These are phyloP conservation scores for Bothrops alternatus DNA, from an alignment of 2,797 vertebrate genomes.

Conservation along the genomic window DNA sequence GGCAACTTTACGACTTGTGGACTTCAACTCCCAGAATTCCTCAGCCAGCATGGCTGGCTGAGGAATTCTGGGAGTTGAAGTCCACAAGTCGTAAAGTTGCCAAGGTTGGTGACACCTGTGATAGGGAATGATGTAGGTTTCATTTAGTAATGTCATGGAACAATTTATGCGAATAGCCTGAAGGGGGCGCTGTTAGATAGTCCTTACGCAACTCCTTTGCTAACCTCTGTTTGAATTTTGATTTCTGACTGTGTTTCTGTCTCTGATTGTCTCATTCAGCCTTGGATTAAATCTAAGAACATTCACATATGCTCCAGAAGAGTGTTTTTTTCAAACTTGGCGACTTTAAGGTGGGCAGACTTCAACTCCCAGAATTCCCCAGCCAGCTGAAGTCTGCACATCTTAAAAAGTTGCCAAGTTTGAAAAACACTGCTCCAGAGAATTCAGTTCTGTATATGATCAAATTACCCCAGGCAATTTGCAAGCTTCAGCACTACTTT, in stretches of 20 bases:
- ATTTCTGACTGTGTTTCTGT: background rate
- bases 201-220: background rate
- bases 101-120: too few relatives aligned
- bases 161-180: conserved; percentile 24
- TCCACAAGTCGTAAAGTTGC: too few relatives aligned
- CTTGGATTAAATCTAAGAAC: background rate
- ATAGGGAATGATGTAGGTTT: background rate
- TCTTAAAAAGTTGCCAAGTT: background rate
- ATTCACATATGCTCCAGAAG: background rate
- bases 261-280: background rate
- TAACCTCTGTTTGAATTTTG: accelerated
- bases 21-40: too few relatives aligned
- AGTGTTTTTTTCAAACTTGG: background rate
- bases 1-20: too few relatives aligned
- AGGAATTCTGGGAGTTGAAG: too few relatives aligned
- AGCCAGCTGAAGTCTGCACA: background rate
- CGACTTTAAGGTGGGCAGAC: background rate
- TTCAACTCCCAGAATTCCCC: background rate
- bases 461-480: background rate
- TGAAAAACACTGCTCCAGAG: background rate
- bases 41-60: too few relatives aligned
- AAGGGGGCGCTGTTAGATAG: conserved; percentile 43
- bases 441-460: background rate
- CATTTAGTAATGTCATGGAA: background rate
- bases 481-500: background rate